These are phyloP conservation scores for Amblyraja radiata DNA, from an alignment of 2,797 vertebrate species.

Conservation along the genomic window DNA sequence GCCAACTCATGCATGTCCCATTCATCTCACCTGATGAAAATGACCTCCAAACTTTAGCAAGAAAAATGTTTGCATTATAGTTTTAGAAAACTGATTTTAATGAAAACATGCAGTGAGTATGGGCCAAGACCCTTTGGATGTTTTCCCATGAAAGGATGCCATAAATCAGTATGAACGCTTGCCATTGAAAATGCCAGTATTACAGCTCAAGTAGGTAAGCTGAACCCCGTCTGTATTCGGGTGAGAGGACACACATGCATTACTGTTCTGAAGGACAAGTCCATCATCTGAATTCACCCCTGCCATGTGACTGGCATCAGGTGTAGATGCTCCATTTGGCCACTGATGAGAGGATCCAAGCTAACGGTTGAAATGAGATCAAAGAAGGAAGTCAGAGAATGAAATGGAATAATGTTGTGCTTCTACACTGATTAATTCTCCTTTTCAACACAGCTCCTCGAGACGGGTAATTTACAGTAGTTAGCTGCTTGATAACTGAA, in stretches of 20 bases:
- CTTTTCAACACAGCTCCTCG: neutral
- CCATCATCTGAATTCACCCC: neutral
- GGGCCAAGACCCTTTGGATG: neutral
- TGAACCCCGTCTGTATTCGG: neutral
- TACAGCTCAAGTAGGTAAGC: no score
- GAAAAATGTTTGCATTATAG: neutral
- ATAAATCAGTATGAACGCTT: neutral
- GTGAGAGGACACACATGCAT: neutral
- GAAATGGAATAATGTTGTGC: neutral
- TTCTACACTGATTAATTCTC: neutral
- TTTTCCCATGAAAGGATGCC: neutral
- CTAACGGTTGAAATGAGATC: neutral
- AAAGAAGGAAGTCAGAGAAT: neutral
- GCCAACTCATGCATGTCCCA: neutral
- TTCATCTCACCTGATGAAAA: neutral
- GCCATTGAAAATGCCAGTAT: neutral
- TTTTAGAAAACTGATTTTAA: neutral
- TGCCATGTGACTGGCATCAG: neutral
- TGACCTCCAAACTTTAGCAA: neutral
- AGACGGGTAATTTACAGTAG: neutral
- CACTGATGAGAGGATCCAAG: neutral
- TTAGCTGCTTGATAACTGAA: neutral
- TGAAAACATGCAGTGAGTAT: neutral
- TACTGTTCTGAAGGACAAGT: neutral
- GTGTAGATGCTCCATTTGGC: neutral